Conservation (phyloP, 2,888 invertebrate species). For the Drosophila atroscutellata region DNA sequence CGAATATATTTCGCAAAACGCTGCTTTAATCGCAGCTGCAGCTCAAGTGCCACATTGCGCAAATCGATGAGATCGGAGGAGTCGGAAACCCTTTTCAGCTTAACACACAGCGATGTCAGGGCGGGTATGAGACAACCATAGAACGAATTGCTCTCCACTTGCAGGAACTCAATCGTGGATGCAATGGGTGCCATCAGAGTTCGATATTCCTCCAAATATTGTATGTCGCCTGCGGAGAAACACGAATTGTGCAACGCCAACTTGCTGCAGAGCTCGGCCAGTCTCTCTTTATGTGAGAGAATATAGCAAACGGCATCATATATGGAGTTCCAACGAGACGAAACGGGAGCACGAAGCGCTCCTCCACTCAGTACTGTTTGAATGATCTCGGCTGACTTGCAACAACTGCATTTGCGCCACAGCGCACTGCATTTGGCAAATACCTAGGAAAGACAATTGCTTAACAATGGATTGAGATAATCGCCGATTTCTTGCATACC, state of each 20-base stretch:
- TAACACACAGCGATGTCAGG: slow-evolving; percentile 44
- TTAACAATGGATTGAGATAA: background rate
- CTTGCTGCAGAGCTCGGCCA: slow-evolving; percentile 34
- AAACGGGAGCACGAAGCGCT: slow-evolving; percentile 6
- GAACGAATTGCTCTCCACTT: slow-evolving; percentile 36
- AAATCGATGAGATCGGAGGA: slow-evolving; percentile 23
- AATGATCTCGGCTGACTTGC: slow-evolving; percentile 13
- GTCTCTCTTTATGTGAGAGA: slow-evolving; percentile 35
- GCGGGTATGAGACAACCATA: slow-evolving; percentile 51
- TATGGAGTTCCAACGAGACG: slow-evolving; percentile 38
- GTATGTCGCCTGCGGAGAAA: slow-evolving; percentile 39
- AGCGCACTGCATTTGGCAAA: slow-evolving; percentile 41
- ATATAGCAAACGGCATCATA: slow-evolving; percentile 45
- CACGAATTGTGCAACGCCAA: slow-evolving; percentile 37
- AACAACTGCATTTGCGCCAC: slow-evolving; percentile 37
- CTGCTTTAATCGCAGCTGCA: slow-evolving; percentile 27
- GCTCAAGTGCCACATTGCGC: slow-evolving; percentile 24
- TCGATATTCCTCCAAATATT: slow-evolving; percentile 48
- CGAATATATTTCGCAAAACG: slow-evolving; percentile 25
- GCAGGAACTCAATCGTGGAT: slow-evolving; percentile 42
- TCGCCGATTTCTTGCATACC: slow-evolving; percentile 11
- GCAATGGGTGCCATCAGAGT: slow-evolving; percentile 43
- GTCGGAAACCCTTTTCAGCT: slow-evolving; percentile 41
- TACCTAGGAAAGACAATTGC: slow-evolving; percentile 18
- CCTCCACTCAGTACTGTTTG: slow-evolving; percentile 20